Percentiles rank a stretch among this genome's conserved stretches.
Conservation (phyloP, 2,113 vertebrate genomes). For the Sander vitreus region DNA sequence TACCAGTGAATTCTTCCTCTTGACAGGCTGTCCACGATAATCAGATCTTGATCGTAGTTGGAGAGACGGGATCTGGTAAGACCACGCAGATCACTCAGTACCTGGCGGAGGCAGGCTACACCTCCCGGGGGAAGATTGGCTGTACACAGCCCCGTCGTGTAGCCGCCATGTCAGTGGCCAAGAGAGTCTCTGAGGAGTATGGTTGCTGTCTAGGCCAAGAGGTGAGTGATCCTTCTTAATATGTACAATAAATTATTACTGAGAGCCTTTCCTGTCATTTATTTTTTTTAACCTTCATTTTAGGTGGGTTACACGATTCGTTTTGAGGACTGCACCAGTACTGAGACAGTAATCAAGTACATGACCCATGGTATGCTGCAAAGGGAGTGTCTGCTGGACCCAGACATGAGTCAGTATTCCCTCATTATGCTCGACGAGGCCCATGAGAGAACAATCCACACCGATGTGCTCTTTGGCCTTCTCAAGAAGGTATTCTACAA, state of each 20-base stretch:
- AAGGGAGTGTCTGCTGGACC: conserved; percentile 92
- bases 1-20: no score
- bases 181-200: conserved; percentile 93
- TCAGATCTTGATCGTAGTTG: conserved; percentile 94
- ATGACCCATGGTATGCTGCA: conserved; percentile 96
- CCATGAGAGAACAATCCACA: conserved; percentile 94
- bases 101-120: conserved; percentile 94
- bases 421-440: conserved; percentile 95
- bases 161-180: conserved; percentile 95
- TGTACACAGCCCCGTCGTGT: conserved; percentile 95
- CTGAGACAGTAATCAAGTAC: conserved; percentile 95
- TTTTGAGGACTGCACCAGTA: conserved; percentile 95
- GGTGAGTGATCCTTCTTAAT: conserved; percentile 70
- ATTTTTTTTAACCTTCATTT: conserved; percentile 33
- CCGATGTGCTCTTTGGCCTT: conserved; percentile 93
- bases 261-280: neutral
- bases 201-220: conserved; percentile 94
- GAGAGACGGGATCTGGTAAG: conserved; percentile 94
- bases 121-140: conserved; percentile 92
- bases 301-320: conserved; percentile 95
- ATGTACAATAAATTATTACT: no score
- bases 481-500: conserved; percentile 89
- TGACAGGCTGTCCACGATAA: conserved; percentile 93
- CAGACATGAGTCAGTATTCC: conserved; percentile 91
- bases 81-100: conserved; percentile 96